A percentile compares a stretch with the other conserved stretches of the same genome.
These are phyloP conservation scores for Haplotaxodon microlepis DNA, from an alignment of 2,113 vertebrate genomes.

Conservation along the genomic window DNA sequence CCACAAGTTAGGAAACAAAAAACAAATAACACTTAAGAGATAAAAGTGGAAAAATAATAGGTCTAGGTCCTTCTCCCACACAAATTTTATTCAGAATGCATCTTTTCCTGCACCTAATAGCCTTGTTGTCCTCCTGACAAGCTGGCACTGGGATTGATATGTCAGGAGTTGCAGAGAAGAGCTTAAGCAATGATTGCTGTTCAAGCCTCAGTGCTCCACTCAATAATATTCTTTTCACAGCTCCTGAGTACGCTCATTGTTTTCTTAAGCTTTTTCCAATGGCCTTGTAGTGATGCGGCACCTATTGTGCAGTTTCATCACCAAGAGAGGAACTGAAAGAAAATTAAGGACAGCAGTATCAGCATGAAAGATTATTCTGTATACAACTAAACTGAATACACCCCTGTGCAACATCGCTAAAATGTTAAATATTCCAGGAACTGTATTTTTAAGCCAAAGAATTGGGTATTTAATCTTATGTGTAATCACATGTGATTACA, in stretches of 20 bases:
- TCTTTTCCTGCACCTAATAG: neutral
- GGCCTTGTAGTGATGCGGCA: neutral
- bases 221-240: constrained; percentile 3
- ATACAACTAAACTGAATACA: neutral
- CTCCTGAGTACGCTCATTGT: neutral
- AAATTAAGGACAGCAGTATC: neutral
- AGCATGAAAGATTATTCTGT: neutral
- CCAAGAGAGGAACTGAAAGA: neutral
- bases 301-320: neutral
- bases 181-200: neutral
- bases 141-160: neutral
- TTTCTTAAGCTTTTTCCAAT: neutral
- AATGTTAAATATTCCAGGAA: neutral
- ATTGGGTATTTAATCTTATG: neutral
- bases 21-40: neutral
- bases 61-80: neutral
- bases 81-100: neutral
- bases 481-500: neutral
- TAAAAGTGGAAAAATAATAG: neutral
- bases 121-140: neutral
- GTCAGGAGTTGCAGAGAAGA: neutral
- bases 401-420: neutral
- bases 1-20: neutral
- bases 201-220: neutral
- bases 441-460: neutral